phyloP scores from a whole-genome alignment of 2,113 vertebrate species.

The Pterocles gutturalis region DNA sequence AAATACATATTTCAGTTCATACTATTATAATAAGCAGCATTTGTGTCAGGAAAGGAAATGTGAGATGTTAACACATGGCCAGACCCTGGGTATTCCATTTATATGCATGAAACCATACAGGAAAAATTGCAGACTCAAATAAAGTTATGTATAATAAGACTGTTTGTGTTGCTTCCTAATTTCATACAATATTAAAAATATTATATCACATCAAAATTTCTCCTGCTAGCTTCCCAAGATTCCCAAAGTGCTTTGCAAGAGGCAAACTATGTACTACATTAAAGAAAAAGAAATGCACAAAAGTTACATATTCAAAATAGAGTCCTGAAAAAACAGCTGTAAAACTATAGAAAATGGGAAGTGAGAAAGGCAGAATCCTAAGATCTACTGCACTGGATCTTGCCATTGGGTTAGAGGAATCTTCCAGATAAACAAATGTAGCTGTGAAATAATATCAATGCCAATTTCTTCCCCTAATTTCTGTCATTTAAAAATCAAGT shows the following conservation, averaged over 20 bases:
- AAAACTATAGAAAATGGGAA: neutral
- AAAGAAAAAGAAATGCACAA: neutral
- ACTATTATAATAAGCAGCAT: conserved; percentile 55
- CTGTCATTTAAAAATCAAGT: neutral
- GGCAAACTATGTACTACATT: neutral
- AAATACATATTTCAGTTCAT: conserved; percentile 58
- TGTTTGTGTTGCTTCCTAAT: conserved; percentile 25
- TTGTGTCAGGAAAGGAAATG: conserved; percentile 62
- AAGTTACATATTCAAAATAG: neutral
- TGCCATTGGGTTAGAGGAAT: neutral
- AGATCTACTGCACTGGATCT: neutral
- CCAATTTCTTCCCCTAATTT: neutral
- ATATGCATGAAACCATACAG: conserved; percentile 55
- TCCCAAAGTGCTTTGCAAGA: neutral
- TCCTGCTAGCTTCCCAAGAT: neutral
- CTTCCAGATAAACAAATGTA: neutral
- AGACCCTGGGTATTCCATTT: conserved; percentile 46
- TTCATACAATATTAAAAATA: conserved; percentile 34
- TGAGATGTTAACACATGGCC: conserved; percentile 53
- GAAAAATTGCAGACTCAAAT: conserved; percentile 51
- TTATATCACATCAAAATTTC: conserved; percentile 28
- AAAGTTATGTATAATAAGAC: conserved; percentile 38
- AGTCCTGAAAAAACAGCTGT: neutral
- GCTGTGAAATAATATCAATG: neutral
- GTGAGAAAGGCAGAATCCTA: neutral